phyloP scores from a whole-genome alignment of 2,888 invertebrate genomes.

The Rhorus exstirpatorius region DNA sequence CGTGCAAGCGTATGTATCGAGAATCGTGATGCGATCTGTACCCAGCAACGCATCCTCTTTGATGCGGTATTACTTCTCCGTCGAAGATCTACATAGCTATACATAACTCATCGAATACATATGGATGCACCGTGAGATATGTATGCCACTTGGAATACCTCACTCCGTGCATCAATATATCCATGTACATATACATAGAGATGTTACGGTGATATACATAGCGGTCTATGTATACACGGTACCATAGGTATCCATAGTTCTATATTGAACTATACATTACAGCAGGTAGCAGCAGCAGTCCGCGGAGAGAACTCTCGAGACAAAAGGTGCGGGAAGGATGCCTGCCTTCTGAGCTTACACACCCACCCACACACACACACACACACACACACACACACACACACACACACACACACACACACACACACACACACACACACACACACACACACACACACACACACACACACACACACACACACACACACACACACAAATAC shows the following conservation, averaged over 20 bases:
- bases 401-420: too few species aligned
- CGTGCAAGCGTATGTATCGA: slow-evolving; percentile 9
- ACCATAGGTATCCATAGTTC: slow-evolving; percentile 25
- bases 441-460: too few species aligned
- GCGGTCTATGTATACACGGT: slow-evolving; percentile 6
- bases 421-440: too few species aligned
- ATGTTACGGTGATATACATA: slow-evolving; percentile 30
- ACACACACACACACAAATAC: not conserved
- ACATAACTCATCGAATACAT: slow-evolving; percentile 15
- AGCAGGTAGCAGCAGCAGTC: slow-evolving; percentile 55
- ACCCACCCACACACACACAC: too few species aligned
- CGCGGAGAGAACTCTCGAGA: slow-evolving; percentile 46
- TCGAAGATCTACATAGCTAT: slow-evolving; percentile 34
- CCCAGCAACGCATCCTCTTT: slow-evolving; percentile 32
- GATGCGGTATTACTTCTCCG: slow-evolving; percentile 44
- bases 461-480: not conserved
- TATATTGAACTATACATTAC: slow-evolving; percentile 33
- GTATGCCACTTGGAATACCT: slow-evolving; percentile 28
- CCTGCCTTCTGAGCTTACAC: slow-evolving; percentile 17
- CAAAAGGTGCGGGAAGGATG: slow-evolving; percentile 62
- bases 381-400: too few species aligned
- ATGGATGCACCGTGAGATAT: slow-evolving; percentile 43
- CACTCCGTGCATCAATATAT: slow-evolving; percentile 12
- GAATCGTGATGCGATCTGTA: slow-evolving; percentile 38
- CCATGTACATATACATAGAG: slow-evolving; percentile 22